A percentile compares a stretch with the other conserved stretches of the same genome.
phyloP scores from a whole-genome alignment of 2,888 invertebrate species.

The Spisula solida region DNA sequence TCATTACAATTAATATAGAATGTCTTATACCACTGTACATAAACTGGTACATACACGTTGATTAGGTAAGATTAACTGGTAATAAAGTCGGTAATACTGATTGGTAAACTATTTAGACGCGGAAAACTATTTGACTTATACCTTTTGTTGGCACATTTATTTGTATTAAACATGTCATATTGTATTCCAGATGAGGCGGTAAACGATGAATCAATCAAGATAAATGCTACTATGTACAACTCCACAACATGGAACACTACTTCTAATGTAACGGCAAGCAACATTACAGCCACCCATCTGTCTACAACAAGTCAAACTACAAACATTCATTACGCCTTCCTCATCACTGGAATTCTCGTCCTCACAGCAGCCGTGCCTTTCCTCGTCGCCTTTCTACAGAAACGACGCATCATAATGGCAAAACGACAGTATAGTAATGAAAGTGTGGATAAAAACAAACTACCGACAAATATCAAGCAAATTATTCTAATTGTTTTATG shows the following conservation, averaged over 20 bases:
- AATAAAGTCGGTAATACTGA: too few species aligned
- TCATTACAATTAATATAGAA: too few species aligned
- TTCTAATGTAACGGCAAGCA: background rate
- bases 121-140: too few species aligned
- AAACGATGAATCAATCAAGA: background rate
- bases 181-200: background rate
- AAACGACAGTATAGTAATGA: conserved; percentile 33
- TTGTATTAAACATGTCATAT: background rate
- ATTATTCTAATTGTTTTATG: conserved; percentile 45
- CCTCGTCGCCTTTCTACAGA: conserved; percentile 29
- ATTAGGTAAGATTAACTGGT: too few species aligned
- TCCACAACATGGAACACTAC: background rate
- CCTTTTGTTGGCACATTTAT: too few species aligned
- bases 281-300: background rate
- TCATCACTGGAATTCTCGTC: conserved; percentile 51
- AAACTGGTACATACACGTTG: too few species aligned
- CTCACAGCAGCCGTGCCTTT: conserved; percentile 38
- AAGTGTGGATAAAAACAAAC: conserved; percentile 32
- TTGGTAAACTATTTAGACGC: too few species aligned
- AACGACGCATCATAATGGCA: background rate
- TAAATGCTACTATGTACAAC: background rate
- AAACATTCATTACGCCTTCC: conserved; percentile 57
- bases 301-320: background rate
- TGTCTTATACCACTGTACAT: too few species aligned
- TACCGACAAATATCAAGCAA: conserved; percentile 22